Evolutionary conservation across 2,113 vertebrate genomes (phyloP), one percentile per base, ranked within the genome.

Genomic region (Bufo gargarizans): DNA sequence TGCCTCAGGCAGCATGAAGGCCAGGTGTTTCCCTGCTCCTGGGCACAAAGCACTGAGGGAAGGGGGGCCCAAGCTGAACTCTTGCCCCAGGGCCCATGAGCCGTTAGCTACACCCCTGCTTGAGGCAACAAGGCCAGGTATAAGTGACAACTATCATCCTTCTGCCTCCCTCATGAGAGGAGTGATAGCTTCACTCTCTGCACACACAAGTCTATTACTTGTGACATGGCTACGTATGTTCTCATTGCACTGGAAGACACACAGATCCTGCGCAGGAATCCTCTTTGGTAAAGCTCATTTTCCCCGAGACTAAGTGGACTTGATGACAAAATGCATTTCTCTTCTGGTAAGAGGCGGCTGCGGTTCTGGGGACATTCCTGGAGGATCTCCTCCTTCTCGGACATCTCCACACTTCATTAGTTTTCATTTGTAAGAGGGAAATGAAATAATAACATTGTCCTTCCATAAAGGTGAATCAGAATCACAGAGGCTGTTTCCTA

Each of bases 341-440:
- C 45, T 50, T 50, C 72, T 10, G 16, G 17, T 76, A 19, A 14
- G 72, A 76, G 72, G 45, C 47, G 72, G 72, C 72, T 50, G 72
- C 17, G 72, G 71, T 47, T 71, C 71, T 45, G 71, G 8, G 0
- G 22, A 8, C 7, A 0, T 19, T 89, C 83, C 87, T 79, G 2
- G 45, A n/a, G 87, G 90, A 79, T 88, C 80, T 89, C 89, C 76
- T 82, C 61, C 71, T 0, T 22, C 87, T 69, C 43, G 0, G 33
- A 77, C 83, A 49, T 7, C 87, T 76, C 93, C 90, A 72, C 89
- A 81, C 88, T 58, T 91, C 92, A 93, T 91, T 89, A 90, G 86
- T 79, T 92, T 91, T 89, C 22, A 89, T 90, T 89, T 55, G 86
- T 65, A 90, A 88, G 91, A 91, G 92, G 90, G 90, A 91, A 94